phyloP scores from a whole-genome alignment of 2,888 invertebrate species.

The Homarus gammarus region DNA sequence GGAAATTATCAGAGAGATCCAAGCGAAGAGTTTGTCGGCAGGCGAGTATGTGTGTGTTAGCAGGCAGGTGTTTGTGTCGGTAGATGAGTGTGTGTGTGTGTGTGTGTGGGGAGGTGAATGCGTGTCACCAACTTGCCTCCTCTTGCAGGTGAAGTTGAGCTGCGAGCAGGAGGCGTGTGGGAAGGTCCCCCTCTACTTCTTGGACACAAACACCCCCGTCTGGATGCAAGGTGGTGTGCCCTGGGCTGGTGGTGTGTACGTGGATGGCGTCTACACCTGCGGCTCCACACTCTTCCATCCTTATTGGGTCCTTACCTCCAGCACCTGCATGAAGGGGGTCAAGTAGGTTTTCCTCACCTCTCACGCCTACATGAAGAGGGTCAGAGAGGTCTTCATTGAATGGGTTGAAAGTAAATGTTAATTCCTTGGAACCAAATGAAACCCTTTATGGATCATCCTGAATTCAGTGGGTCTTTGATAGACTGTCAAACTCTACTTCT shows the following conservation, averaged over 20 bases:
- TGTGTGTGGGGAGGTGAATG: too few relatives aligned
- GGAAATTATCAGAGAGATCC: not conserved
- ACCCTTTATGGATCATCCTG: too few relatives aligned
- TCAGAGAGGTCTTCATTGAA: slow-evolving; percentile 44
- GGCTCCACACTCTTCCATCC: slow-evolving; percentile 45
- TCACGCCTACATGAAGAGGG: slow-evolving; percentile 4
- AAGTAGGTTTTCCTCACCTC: slow-evolving; percentile 54
- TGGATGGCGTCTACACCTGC: slow-evolving; percentile 40
- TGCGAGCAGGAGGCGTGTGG: slow-evolving; percentile 43
- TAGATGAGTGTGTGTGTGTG: too few relatives aligned
- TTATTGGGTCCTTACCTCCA: slow-evolving; percentile 47
- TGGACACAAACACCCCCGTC: slow-evolving; percentile 27
- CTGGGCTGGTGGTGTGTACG: slow-evolving; percentile 54
- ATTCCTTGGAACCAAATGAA: too few relatives aligned
- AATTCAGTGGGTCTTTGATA: too few relatives aligned
- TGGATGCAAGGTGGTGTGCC: slow-evolving; percentile 45
- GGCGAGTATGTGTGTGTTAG: not conserved
- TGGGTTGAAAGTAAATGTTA: too few relatives aligned
- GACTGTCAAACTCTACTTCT: not conserved
- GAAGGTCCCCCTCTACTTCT: slow-evolving; percentile 33
- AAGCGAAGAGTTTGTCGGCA: slow-evolving; percentile 15
- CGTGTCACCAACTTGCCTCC: too few relatives aligned
- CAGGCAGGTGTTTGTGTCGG: too few relatives aligned
- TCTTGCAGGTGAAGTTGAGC: slow-evolving; percentile 14
- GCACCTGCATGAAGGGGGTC: slow-evolving; percentile 19